A percentile compares a stretch with the other conserved stretches of the same genome.
Evolutionary conservation across 2,888 invertebrate genomes (phyloP).

Genomic region (Eristalis tenax): DNA sequence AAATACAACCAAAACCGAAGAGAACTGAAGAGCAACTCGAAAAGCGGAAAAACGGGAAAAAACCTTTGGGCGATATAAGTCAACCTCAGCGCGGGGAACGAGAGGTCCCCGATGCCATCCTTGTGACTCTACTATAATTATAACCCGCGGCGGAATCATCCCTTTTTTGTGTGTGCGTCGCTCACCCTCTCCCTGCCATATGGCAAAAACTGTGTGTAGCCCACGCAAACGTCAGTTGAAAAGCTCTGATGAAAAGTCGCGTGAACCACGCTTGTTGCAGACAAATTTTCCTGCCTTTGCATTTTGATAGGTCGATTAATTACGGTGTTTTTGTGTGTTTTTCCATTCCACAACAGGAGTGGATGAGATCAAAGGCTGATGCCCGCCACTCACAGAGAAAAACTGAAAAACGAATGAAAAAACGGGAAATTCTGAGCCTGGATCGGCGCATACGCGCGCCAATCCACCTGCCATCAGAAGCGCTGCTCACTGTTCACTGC

Average conservation of each 20-base stretch:
- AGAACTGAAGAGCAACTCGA: not conserved
- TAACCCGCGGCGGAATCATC: conserved; percentile 39
- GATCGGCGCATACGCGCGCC: conserved; percentile 62
- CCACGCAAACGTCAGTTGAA: conserved; percentile 16
- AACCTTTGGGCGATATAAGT: conserved; percentile 27
- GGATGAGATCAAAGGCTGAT: conserved; percentile 69
- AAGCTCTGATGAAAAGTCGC: conserved; percentile 63
- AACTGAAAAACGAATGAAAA: conserved; percentile 15
- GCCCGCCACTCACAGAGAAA: conserved; percentile 66
- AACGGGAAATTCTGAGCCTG: conserved; percentile 44
- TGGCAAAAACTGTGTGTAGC: not conserved
- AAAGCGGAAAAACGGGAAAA: not conserved
- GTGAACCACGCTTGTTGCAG: conserved; percentile 48
- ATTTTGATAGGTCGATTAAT: conserved; percentile 72
- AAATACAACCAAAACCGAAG: not conserved
- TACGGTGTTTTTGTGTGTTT: conserved; percentile 45
- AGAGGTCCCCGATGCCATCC: conserved; percentile 8
- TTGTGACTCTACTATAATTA: conserved; percentile 45
- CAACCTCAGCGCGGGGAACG: conserved; percentile 12
- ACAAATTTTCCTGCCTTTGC: conserved; percentile 62
- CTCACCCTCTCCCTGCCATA: not conserved
- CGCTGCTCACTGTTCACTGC: conserved; percentile 1
- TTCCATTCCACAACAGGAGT: conserved; percentile 41
- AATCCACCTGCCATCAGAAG: conserved; percentile 57
- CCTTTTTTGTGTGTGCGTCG: conserved; percentile 26